Evolutionary conservation across 2,797 vertebrate species (phyloP).

Genomic region (Spinibarbus caldwelli): DNA sequence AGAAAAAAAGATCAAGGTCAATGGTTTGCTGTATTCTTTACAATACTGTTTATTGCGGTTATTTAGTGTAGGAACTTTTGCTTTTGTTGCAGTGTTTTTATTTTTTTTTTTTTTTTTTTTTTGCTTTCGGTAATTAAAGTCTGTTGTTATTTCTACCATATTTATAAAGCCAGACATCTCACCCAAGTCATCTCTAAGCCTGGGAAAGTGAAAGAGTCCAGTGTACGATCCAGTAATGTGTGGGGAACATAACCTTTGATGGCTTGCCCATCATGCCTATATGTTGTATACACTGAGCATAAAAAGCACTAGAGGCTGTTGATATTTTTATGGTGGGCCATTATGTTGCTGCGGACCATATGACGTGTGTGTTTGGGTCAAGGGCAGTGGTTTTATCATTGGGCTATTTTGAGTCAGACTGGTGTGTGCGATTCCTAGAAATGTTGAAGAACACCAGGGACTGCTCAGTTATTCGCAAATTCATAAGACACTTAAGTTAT

Average conservation of each 20-base stretch:
- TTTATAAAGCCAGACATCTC: not conserved
- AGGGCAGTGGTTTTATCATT: not conserved
- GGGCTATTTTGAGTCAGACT: conserved; percentile 11
- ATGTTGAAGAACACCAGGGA: not conserved
- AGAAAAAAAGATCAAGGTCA: fast-evolving
- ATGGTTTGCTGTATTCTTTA: not conserved
- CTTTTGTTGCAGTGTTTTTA: not conserved
- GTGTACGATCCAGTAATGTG: not conserved
- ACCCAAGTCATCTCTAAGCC: not conserved
- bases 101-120: too few relatives aligned
- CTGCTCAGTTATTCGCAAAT: not conserved
- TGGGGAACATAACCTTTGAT: conserved; percentile 1
- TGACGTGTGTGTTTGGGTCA: too few relatives aligned
- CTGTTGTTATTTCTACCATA: not conserved
- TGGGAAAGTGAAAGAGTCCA: not conserved
- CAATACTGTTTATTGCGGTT: not conserved
- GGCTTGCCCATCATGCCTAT: conserved; percentile 35
- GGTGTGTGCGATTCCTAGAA: not conserved
- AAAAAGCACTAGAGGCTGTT: conserved; percentile 64
- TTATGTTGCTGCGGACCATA: conserved; percentile 56
- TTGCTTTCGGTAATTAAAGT: not conserved
- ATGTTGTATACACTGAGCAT: conserved; percentile 56
- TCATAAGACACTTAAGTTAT: not conserved
- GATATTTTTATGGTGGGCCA: conserved; percentile 57
- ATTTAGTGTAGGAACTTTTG: not conserved